phyloP scores from a whole-genome alignment of 2,888 invertebrate genomes.

The Scaeva pyrastri region DNA sequence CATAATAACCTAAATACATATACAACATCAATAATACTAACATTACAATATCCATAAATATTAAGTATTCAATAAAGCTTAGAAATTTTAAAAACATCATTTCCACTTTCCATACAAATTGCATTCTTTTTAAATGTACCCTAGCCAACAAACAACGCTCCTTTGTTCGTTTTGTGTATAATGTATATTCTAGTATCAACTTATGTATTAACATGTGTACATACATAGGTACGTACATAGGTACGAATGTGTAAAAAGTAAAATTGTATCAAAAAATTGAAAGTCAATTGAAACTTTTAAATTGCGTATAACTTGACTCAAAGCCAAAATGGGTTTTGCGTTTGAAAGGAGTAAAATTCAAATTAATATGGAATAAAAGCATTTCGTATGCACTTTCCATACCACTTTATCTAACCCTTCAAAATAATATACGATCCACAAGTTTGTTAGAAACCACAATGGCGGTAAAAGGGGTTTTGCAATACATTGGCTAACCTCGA shows the following conservation, averaged over 20 bases:
- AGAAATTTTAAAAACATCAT: not conserved
- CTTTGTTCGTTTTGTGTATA: constrained; percentile 27
- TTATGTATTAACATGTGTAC: not conserved
- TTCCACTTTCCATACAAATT: constrained; percentile 48
- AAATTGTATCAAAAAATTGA: constrained; percentile 61
- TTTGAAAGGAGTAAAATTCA: constrained; percentile 51
- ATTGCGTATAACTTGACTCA: constrained; percentile 51
- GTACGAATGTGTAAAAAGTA: constrained; percentile 41
- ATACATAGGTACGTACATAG: not conserved
- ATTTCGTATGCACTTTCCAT: constrained; percentile 38
- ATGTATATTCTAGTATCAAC: not conserved
- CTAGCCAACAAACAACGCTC: constrained; percentile 19
- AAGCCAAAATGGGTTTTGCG: constrained; percentile 55
- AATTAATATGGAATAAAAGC: constrained; percentile 57
- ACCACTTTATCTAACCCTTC: constrained; percentile 27
- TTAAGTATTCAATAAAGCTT: not conserved
- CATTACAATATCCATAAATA: no score
- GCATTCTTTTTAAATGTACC: constrained; percentile 38
- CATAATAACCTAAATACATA: no score
- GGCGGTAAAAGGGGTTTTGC: constrained; percentile 52
- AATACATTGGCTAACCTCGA: constrained; percentile 57
- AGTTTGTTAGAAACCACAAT: constrained; percentile 59
- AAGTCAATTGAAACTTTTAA: constrained; percentile 68
- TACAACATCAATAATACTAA: no score
- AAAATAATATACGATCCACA: constrained; percentile 35